Evolutionary conservation across 2,113 vertebrate species (phyloP).

Genomic region (Mesoclemmys tuberculata): DNA sequence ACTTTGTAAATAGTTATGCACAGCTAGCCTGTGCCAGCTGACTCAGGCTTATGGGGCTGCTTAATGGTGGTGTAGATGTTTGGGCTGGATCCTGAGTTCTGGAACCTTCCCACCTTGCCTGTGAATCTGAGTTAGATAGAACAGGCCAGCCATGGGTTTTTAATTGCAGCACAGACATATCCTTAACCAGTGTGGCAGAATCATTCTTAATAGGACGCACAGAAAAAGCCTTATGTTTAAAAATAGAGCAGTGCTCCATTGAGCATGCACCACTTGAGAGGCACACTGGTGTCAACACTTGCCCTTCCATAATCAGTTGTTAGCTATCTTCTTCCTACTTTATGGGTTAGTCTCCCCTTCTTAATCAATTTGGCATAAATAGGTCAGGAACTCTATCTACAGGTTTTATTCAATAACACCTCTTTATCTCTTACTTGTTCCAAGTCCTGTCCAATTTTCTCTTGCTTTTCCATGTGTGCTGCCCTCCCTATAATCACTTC

Average conservation of each 20-base stretch:
- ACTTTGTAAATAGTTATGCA: background rate
- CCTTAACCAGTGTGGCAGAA: background rate
- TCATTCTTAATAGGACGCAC: background rate
- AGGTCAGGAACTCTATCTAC: slow-evolving; percentile 17
- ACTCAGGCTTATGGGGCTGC: background rate
- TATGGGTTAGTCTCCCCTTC: slow-evolving; percentile 44
- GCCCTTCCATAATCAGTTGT: slow-evolving; percentile 36
- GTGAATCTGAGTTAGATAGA: background rate
- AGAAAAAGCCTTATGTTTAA: background rate
- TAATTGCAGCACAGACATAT: background rate
- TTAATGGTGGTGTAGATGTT: background rate
- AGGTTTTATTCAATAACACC: slow-evolving; percentile 43
- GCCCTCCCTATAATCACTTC: slow-evolving; percentile 50
- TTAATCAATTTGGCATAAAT: slow-evolving; percentile 68
- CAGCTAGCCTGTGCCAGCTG: background rate
- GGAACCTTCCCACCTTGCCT: background rate
- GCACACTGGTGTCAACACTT: background rate
- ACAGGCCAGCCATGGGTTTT: background rate
- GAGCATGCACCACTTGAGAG: background rate
- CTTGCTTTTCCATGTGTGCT: slow-evolving; percentile 39
- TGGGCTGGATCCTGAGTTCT: background rate
- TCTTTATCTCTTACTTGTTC: slow-evolving; percentile 67
- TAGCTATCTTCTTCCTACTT: slow-evolving; percentile 27
- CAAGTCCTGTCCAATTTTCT: slow-evolving; percentile 47
- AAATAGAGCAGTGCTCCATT: background rate